Base-by-base conservation (phyloP, 1,140 invertebrate genomes). In the Babylonia areolata region DNA sequence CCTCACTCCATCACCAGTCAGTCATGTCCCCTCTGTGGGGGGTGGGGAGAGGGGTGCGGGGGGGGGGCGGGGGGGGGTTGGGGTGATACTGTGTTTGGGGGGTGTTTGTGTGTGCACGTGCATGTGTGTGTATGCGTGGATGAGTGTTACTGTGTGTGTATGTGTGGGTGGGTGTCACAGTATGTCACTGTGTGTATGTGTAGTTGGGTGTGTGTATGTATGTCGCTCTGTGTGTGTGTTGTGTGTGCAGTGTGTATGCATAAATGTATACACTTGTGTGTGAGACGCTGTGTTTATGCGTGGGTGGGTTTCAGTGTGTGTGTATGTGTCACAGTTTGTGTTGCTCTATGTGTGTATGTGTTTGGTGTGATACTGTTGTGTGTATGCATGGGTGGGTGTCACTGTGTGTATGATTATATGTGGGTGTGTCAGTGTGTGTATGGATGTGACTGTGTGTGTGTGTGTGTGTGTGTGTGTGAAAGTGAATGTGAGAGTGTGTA, bases 1-100 rank as follows among this genome's bases (percentile, higher is more conserved):
- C 96, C 97, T 90, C 97, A 97, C 95, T 97, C 97, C 73, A 96
- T 97, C 42, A 97, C 97, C 84, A 96, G 97, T 97, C 95, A 95
- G 95, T 90, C 37, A 17, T 79, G 46, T n/a, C 28, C 39, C 17
- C 9, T 51, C 2, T 51, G 46, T 51, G 42, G 9, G n/a, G n/a
- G n/a, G n/a, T n/a, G n/a, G n/a, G n/a, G n/a, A n/a, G n/a, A n/a
- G n/a, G n/a, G n/a, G n/a, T n/a, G n/a, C n/a, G n/a, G n/a, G n/a
- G n/a, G n/a, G n/a, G n/a, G n/a, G n/a, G 9, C 28, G 9, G 9
- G 69, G 9, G 69, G 28, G 33, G 9, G 46, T 51, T 11, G 46
- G 58, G 12, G 73, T 37, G 6, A 3, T 12, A 35, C 3, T 37
- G 37, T 75, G 11, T 75, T 3, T 75, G 5, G 31, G 12, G 11